These are phyloP conservation scores for Enteromius paludinosus DNA, from an alignment of 2,797 vertebrate species.

Conservation along the genomic window DNA sequence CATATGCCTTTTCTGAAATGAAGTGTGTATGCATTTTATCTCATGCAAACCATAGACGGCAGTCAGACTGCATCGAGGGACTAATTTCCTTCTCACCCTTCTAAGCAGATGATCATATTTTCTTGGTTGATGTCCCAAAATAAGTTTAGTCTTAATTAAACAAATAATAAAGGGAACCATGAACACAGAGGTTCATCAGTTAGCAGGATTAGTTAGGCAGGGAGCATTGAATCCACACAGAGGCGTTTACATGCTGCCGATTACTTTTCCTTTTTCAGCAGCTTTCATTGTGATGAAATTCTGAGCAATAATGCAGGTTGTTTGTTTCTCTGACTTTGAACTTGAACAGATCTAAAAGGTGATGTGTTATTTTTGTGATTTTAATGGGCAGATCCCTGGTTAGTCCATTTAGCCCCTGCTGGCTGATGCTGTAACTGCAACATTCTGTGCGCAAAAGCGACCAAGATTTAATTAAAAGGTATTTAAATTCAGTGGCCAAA, in stretches of 20 bases:
- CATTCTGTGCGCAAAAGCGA: not conserved
- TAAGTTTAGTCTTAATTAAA: constrained; percentile 86
- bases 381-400: constrained; percentile 76
- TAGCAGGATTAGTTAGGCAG: constrained; percentile 80
- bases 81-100: constrained; percentile 66
- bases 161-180: constrained; percentile 71
- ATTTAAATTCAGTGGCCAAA: not conserved
- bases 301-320: constrained; percentile 79
- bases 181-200: constrained; percentile 81
- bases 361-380: constrained; percentile 65
- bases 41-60: not conserved
- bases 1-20: not conserved
- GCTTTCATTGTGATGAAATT: constrained; percentile 85
- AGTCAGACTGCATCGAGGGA: constrained; percentile 59
- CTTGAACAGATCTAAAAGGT: constrained; percentile 74
- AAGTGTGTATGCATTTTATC: constrained; percentile 16
- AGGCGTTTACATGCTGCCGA: constrained; percentile 79
- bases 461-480: not conserved
- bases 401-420: constrained; percentile 5
- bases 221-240: constrained; percentile 82
- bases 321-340: constrained; percentile 74
- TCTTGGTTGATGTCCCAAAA: constrained; percentile 83
- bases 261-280: constrained; percentile 79
- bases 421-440: constrained; percentile 1
- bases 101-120: constrained; percentile 82